These are phyloP conservation scores for Drosophila suzukii DNA, from an alignment of 1,140 invertebrate genomes.

Conservation along the genomic window DNA sequence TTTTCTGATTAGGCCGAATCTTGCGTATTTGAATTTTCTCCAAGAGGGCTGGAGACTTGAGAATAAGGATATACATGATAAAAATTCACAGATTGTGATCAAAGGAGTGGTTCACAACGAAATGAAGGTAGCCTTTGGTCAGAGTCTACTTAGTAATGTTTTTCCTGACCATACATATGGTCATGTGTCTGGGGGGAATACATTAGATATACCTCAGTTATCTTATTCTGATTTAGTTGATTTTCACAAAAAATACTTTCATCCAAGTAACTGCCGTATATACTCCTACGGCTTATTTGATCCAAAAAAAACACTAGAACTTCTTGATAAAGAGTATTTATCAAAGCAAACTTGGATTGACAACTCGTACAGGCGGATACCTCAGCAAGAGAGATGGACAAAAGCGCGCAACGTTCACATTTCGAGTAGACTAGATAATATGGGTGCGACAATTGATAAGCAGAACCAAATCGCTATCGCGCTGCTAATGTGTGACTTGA, in stretches of 20 bases:
- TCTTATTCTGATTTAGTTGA: slow-evolving; percentile 92
- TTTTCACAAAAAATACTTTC: slow-evolving; percentile 95
- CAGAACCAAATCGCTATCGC: slow-evolving; percentile 94
- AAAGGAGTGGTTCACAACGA: slow-evolving; percentile 99
- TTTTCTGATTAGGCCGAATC: slow-evolving; percentile 87
- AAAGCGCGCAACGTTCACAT: slow-evolving; percentile 88
- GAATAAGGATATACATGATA: slow-evolving; percentile 90
- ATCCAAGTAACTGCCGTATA: slow-evolving; percentile 95
- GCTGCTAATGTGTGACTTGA: slow-evolving; percentile 91
- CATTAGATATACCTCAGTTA: slow-evolving; percentile 92
- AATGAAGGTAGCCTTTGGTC: slow-evolving; percentile 97
- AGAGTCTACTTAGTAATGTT: slow-evolving; percentile 90
- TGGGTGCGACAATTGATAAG: slow-evolving; percentile 91
- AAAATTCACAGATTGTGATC: slow-evolving; percentile 90
- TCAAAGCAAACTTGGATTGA: slow-evolving; percentile 86
- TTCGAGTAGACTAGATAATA: slow-evolving; percentile 90
- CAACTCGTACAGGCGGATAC: slow-evolving; percentile 89
- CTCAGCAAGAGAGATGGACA: slow-evolving; percentile 90
- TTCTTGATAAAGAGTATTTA: slow-evolving; percentile 92
- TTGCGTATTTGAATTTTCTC: slow-evolving; percentile 93
- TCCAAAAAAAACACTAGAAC: slow-evolving; percentile 90
- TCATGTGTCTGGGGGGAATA: slow-evolving; percentile 95
- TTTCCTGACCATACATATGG: slow-evolving; percentile 95
- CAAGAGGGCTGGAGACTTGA: slow-evolving; percentile 98
- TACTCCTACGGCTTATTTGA: slow-evolving; percentile 97